These are phyloP conservation scores for Tanytarsus gracilentus DNA, from an alignment of 2,888 invertebrate species.

Conservation along the genomic window DNA sequence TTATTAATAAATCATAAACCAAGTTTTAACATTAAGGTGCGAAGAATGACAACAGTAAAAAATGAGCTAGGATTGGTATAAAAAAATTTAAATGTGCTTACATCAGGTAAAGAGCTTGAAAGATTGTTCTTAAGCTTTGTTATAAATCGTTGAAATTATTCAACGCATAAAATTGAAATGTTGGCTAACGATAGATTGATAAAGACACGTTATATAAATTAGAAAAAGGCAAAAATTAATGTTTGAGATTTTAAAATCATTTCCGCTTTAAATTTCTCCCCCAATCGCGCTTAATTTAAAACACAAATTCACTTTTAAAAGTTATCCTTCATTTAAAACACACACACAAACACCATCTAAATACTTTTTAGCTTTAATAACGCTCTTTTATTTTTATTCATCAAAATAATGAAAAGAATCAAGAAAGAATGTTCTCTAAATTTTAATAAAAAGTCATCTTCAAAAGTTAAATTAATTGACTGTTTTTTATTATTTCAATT, in stretches of 20 bases:
- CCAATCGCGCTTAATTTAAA: background rate
- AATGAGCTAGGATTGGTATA: background rate
- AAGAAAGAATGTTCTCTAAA: background rate
- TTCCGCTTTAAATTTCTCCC: background rate
- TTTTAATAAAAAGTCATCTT: conserved; percentile 5
- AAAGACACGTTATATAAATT: conserved; percentile 3
- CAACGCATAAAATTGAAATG: too few relatives aligned
- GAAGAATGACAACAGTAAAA: background rate
- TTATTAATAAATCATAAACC: background rate
- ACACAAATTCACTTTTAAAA: background rate
- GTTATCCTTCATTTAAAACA: too few relatives aligned
- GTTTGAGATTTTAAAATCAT: too few relatives aligned
- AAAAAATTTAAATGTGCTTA: background rate
- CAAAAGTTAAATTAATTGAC: conserved; percentile 1
- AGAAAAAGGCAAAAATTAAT: background rate
- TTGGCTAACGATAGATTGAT: background rate
- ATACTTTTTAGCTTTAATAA: conserved; percentile 12
- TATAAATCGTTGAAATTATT: too few relatives aligned
- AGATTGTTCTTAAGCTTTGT: too few relatives aligned
- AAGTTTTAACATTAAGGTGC: background rate
- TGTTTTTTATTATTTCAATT: too few relatives aligned
- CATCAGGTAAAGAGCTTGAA: background rate
- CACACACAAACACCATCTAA: too few relatives aligned
- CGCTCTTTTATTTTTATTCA: conserved; percentile 2
- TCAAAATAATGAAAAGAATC: background rate